These are phyloP conservation scores for Illadopsis cleaveri DNA, from an alignment of 2,113 vertebrate genomes.

Conservation along the genomic window DNA sequence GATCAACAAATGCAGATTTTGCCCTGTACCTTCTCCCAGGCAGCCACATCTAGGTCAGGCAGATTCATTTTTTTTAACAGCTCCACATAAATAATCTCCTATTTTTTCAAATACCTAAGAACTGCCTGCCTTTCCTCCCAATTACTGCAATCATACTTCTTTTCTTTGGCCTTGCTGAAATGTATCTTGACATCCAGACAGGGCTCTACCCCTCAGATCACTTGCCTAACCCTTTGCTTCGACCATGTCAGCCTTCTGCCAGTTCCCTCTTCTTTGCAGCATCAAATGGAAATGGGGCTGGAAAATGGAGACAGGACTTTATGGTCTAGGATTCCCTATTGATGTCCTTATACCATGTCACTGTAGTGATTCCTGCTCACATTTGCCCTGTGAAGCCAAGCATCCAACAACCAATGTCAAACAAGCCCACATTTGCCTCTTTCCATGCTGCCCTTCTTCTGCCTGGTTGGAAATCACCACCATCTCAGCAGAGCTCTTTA, in stretches of 20 bases:
- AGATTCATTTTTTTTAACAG: background rate
- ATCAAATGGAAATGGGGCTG: background rate
- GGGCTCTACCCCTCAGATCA: background rate
- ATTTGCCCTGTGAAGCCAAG: background rate
- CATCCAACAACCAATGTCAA: background rate
- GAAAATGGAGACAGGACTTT: background rate
- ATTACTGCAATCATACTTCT: background rate
- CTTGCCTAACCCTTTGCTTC: background rate
- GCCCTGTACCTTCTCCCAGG: background rate
- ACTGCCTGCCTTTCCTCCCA: background rate
- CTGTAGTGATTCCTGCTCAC: background rate
- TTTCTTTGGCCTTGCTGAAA: background rate
- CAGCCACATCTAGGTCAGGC: background rate
- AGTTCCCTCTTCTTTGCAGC: background rate
- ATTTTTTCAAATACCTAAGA: background rate
- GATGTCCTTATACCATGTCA: background rate
- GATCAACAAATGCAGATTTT: background rate
- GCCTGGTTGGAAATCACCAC: background rate
- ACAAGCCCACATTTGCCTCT: background rate
- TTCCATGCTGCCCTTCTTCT: background rate
- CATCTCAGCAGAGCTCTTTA: background rate
- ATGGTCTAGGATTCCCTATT: background rate
- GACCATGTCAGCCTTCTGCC: accelerated
- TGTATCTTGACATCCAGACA: background rate
- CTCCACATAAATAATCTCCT: background rate